Percentiles rank a stretch among this genome's conserved stretches.
These are phyloP conservation scores for Itoplectis maculator DNA, from an alignment of 2,888 invertebrate species.

Conservation along the genomic window DNA sequence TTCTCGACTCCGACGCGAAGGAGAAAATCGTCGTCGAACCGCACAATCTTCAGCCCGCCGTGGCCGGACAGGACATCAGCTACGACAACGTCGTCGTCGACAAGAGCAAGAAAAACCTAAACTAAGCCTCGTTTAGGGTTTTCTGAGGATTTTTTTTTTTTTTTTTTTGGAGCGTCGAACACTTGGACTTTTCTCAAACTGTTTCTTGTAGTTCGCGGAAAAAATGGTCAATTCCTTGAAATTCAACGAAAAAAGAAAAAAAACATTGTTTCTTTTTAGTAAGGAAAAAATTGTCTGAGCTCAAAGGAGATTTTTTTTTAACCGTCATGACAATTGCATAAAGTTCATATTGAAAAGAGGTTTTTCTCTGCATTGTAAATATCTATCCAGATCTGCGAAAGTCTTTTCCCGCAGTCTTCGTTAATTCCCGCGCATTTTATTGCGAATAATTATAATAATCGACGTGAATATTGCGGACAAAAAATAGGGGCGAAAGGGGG, in stretches of 20 bases:
- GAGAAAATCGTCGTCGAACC: constrained; percentile 87
- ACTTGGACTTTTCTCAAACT: too few species aligned
- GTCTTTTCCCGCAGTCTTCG: constrained; percentile 5
- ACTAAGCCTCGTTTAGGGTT: not conserved
- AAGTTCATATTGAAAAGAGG: not conserved
- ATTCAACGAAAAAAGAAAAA: not conserved
- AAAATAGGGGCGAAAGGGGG: not conserved
- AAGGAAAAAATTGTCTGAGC: not conserved
- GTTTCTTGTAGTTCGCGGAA: too few species aligned
- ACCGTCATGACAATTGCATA: too few species aligned
- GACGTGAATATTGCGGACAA: not conserved
- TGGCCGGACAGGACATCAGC: constrained; percentile 87
- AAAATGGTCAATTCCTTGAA: too few species aligned
- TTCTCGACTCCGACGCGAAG: constrained; percentile 85
- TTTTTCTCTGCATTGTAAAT: not conserved
- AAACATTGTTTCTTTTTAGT: constrained; percentile 20
- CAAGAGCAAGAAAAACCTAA: constrained; percentile 82
- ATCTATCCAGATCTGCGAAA: not conserved
- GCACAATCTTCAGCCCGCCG: constrained; percentile 87
- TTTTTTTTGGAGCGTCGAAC: too few species aligned
- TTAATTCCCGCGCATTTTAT: constrained; percentile 27
- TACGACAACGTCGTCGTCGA: constrained; percentile 84
- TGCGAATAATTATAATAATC: constrained; percentile 1
- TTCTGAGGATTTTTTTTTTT: too few species aligned
- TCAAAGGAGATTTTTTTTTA: not conserved